Percentiles rank a stretch among this genome's conserved stretches.
These are phyloP conservation scores for Montipora efflorescens DNA, from an alignment of 64 coral and sea anemone genomes.

Conservation along the genomic window DNA sequence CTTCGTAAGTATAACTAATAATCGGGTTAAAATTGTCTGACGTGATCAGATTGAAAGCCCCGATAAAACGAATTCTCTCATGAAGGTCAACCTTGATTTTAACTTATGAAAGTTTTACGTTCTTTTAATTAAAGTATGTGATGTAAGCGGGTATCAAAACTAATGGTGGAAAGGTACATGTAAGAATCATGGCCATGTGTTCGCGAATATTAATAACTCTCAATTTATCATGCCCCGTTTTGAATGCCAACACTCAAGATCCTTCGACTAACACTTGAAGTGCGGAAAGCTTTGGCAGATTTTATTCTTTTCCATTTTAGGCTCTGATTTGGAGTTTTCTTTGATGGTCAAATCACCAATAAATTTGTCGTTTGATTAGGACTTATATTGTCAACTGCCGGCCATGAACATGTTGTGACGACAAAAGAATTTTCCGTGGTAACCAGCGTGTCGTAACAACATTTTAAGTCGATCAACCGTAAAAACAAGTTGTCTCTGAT, in stretches of 20 bases:
- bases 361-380: neutral
- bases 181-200: neutral
- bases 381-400: neutral
- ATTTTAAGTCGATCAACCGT: neutral
- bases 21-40: conserved; percentile 3
- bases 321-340: neutral
- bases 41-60: neutral
- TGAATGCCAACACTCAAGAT: neutral
- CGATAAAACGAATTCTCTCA: neutral
- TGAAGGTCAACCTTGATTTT: neutral
- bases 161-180: neutral
- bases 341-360: neutral
- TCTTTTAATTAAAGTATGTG: neutral
- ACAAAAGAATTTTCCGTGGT: neutral
- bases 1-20: conserved; percentile 80
- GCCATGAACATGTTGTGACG: neutral
- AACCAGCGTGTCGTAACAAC: neutral
- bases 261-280: neutral
- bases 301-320: neutral
- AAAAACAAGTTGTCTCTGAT: neutral
- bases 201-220: neutral
- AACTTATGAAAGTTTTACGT: neutral
- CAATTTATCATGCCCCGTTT: neutral
- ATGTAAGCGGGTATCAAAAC: neutral
- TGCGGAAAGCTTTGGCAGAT: neutral